These are phyloP conservation scores for Corythaixoides concolor DNA, from an alignment of 2,113 vertebrate species.

Conservation along the genomic window DNA sequence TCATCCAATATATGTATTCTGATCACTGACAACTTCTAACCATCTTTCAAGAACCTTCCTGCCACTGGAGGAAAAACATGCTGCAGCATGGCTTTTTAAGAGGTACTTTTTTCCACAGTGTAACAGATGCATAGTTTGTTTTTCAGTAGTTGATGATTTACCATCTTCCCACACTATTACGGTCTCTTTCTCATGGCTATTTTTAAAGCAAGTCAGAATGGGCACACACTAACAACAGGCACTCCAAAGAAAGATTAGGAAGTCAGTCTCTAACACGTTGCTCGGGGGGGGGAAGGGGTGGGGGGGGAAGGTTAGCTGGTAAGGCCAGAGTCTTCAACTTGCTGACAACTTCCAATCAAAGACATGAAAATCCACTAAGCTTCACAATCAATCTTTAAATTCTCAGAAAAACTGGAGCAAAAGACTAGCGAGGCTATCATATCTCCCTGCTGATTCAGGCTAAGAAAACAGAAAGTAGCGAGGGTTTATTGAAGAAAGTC, in stretches of 20 bases:
- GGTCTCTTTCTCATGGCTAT: background rate
- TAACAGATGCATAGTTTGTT: background rate
- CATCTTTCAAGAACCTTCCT: background rate
- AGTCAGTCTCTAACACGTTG: background rate
- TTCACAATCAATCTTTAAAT: background rate
- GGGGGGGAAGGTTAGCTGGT: accelerated
- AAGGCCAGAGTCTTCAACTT: background rate
- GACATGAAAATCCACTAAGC: background rate
- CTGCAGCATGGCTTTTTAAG: background rate
- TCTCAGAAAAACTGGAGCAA: background rate
- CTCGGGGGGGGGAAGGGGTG: too few species aligned
- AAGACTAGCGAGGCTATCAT: background rate
- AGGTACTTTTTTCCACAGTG: background rate
- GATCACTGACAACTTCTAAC: background rate
- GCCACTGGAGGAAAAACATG: background rate
- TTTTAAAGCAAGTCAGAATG: background rate
- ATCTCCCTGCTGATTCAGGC: background rate
- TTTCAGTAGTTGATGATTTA: background rate
- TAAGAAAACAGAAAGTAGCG: background rate
- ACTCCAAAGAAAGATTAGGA: background rate
- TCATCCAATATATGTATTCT: background rate
- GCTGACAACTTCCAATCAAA: background rate
- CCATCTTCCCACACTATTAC: background rate
- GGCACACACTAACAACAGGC: background rate
- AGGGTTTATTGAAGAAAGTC: background rate